Conservation (phyloP, 37 sponge, comb jelly and placozoan genomes). For the Aphrocallistes beatrix region DNA sequence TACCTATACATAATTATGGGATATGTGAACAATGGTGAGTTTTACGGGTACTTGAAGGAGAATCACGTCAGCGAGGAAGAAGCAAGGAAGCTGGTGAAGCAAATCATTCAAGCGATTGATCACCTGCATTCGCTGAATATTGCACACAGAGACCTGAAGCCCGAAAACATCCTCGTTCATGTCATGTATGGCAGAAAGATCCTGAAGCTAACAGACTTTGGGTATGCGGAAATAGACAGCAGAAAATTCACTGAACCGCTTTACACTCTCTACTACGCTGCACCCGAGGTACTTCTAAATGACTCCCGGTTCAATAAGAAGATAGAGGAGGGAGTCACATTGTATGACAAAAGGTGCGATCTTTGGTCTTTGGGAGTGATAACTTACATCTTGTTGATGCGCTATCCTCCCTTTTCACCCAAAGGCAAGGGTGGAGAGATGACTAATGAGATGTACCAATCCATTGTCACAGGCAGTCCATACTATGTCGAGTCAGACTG, state of each 20-base stretch:
- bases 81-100: neutral
- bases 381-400: conserved; percentile 21
- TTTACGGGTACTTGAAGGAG: neutral
- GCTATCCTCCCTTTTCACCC: conserved; percentile 1
- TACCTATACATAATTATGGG: neutral
- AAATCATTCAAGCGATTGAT: neutral
- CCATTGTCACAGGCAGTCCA: neutral
- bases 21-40: neutral
- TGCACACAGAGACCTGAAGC: neutral
- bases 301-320: conserved; percentile 18
- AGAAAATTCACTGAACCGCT: neutral
- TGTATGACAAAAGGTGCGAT: conserved; percentile 93
- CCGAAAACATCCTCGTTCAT: neutral
- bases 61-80: neutral
- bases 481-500: neutral
- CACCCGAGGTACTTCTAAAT: conserved; percentile 77
- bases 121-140: neutral
- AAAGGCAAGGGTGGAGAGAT: neutral
- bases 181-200: no score
- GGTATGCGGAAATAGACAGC: neutral
- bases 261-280: conserved; percentile 55
- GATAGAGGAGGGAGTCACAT: conserved; percentile 36
- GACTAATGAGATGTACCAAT: neutral
- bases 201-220: neutral
- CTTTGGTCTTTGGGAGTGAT: conserved; percentile 85